Conservation (phyloP, 2,888 invertebrate genomes). For the Anticlea derivata region DNA sequence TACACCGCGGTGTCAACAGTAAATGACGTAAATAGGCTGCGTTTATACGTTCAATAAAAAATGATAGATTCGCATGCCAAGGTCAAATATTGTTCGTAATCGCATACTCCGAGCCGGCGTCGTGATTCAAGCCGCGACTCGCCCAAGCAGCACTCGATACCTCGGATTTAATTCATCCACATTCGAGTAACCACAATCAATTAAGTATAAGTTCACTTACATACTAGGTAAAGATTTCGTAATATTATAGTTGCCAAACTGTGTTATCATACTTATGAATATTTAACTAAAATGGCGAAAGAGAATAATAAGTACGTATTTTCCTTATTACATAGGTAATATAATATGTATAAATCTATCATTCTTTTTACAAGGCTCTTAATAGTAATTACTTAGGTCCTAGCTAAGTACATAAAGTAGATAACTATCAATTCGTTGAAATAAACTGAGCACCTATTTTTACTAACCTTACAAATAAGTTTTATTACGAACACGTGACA, state of each 20-base stretch:
- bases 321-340: slow-evolving; percentile 6
- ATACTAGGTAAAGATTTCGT: too few species aligned
- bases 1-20: too few species aligned
- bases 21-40: too few species aligned
- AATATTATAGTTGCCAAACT: too few species aligned
- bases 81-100: too few species aligned
- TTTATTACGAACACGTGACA: neutral
- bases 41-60: too few species aligned
- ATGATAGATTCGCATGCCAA: too few species aligned
- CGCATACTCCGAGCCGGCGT: too few species aligned
- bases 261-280: neutral
- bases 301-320: slow-evolving; percentile 13
- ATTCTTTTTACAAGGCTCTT: slow-evolving; percentile 20
- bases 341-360: slow-evolving; percentile 16
- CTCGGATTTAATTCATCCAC: too few species aligned
- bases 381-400: slow-evolving; percentile 6
- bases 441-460: slow-evolving; percentile 20
- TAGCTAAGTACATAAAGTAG: slow-evolving; percentile 14
- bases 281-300: slow-evolving; percentile 14
- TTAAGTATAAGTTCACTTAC: too few species aligned
- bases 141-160: neutral
- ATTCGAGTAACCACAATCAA: too few species aligned
- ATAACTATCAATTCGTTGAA: slow-evolving; percentile 19
- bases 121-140: neutral
- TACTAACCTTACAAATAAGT: slow-evolving; percentile 1